Percentiles rank a stretch among this genome's conserved stretches.
These are phyloP conservation scores for Aphis craccivora DNA, from an alignment of 1,140 invertebrate genomes.

Conservation along the genomic window DNA sequence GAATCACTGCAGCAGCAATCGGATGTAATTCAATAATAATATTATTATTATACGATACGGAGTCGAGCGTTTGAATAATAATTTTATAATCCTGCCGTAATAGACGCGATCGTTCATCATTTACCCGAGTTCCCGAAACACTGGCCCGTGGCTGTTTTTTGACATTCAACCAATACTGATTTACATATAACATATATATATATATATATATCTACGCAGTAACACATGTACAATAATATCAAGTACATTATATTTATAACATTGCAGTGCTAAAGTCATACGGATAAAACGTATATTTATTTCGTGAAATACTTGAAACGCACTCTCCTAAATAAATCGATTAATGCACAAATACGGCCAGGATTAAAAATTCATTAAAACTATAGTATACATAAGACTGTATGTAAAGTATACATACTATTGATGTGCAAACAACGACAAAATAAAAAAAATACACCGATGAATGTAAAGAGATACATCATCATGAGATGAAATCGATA, in stretches of 20 bases:
- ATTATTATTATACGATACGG: neutral
- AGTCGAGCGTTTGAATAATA: neutral
- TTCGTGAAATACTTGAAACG: neutral
- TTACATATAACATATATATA: neutral
- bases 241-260: neutral
- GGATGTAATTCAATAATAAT: conserved; percentile 37
- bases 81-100: neutral
- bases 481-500: neutral
- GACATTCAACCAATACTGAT: neutral
- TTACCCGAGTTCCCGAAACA: neutral
- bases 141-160: conserved; percentile 19
- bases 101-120: conserved; percentile 5
- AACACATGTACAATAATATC: neutral
- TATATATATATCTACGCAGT: neutral
- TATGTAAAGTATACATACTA: neutral
- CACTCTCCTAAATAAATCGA: neutral
- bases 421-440: neutral
- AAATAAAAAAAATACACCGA: neutral
- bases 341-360: neutral
- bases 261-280: neutral
- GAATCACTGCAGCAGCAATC: neutral
- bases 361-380: neutral
- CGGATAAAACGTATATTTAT: neutral
- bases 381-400: neutral
- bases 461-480: neutral